Evolutionary conservation across 2,797 vertebrate species (phyloP), one percentile per base, ranked within the genome.

Genomic region (Cyprinella venusta): DNA sequence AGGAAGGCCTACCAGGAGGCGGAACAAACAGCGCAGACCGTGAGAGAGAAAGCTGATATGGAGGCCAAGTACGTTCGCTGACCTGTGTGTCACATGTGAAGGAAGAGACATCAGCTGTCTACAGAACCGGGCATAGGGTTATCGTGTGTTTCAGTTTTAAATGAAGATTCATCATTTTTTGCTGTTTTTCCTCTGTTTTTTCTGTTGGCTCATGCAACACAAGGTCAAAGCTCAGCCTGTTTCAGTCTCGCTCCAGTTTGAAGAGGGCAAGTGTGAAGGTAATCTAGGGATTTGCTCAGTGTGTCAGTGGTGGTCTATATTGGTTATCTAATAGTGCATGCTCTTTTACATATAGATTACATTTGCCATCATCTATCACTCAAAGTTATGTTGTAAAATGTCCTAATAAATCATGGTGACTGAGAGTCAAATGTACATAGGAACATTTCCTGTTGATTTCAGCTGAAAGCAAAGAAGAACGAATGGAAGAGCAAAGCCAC

Each of bases 221-320:
- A 40, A 99, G 98, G 94, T 99, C 97, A 87, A 99, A 97, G 93
- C 95, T 99, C 88, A 99, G 97, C 91, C 96, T 99, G 89, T 99
- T 99, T 89, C 98, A 99, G 92, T 99, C 97, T 78, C 95, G 96
- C 89, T 98, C 98, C 93, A 99, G 97, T 95, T 96, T 99, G 90
- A 97, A 99, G 94, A 97, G 98, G 89, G 98, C 97, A 6, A 99
- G 95, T 4, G 96, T 99, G 12, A 99, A 99, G 96, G 98, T 99
- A 88, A 90, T 77, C 21, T 5, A 68, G 48, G 8, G 24, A 42
- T 21, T 56, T 30, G 8, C n/a, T 12, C 19, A 54, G 13, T 48
- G 15, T 75, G 16, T 56, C 3, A n/a, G 30, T 36, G 33, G 9
- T 33, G 12, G 19, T 38, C 5, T 13, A 74, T 54, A n/a, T 36